These are phyloP conservation scores for Cottus gobio DNA, from an alignment of 2,113 vertebrate genomes.

Conservation along the genomic window DNA sequence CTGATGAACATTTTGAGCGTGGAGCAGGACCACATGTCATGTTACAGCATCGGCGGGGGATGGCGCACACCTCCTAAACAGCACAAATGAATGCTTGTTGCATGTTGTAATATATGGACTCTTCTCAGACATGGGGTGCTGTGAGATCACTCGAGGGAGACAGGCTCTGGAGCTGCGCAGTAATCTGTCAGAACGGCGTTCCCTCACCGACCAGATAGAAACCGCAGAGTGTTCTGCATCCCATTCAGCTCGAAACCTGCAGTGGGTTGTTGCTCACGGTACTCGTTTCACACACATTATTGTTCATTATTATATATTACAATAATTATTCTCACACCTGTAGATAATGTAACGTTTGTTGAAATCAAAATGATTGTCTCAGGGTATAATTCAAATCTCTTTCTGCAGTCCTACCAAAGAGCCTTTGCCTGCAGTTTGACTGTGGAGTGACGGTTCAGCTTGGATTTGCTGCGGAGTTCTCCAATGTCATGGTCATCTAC, in stretches of 20 bases:
- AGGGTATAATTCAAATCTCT: neutral
- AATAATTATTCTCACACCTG: neutral
- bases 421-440: constrained; percentile 81
- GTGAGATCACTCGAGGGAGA: constrained; percentile 84
- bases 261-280: constrained; percentile 90
- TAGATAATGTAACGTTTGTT: neutral
- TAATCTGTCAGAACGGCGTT: constrained; percentile 88
- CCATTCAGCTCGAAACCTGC: constrained; percentile 86
- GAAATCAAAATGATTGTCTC: neutral
- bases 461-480: constrained; percentile 90
- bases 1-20: neutral
- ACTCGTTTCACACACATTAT: neutral
- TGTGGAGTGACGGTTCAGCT: constrained; percentile 87
- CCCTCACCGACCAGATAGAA: constrained; percentile 84
- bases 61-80: neutral
- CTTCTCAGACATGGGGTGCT: constrained; percentile 88
- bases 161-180: constrained; percentile 91
- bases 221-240: constrained; percentile 62
- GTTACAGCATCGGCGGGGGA: neutral
- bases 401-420: constrained; percentile 83
- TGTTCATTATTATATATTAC: neutral
- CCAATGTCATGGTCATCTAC: constrained; percentile 92
- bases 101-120: neutral
- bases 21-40: neutral
- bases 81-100: neutral